Conservation (phyloP, 1,140 invertebrate species). For the Drosophila melanica region DNA sequence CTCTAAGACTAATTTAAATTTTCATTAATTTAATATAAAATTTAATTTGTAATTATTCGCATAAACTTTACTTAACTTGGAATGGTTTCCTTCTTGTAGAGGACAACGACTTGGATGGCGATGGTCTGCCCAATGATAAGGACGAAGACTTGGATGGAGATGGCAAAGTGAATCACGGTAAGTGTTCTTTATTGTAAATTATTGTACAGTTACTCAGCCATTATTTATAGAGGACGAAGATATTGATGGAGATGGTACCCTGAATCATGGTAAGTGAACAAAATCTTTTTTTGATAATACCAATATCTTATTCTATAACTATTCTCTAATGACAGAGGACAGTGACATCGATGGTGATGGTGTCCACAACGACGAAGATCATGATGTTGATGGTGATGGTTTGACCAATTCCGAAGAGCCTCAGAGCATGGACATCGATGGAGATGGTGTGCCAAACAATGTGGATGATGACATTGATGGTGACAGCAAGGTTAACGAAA, state of each 20-base stretch:
- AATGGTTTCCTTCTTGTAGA: slow-evolving; percentile 21
- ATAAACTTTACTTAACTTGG: background rate
- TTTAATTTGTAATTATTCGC: background rate
- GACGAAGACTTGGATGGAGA: slow-evolving; percentile 66
- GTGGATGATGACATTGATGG: slow-evolving; percentile 53
- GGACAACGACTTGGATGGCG: slow-evolving; percentile 63
- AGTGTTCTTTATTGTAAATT: slow-evolving; percentile 85
- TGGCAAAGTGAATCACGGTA: slow-evolving; percentile 76
- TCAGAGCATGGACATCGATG: slow-evolving; percentile 76
- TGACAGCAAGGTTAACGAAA: slow-evolving; percentile 50
- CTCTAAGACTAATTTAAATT: slow-evolving; percentile 4
- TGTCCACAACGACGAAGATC: slow-evolving; percentile 63
- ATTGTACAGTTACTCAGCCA: slow-evolving; percentile 73
- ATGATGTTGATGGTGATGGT: slow-evolving; percentile 65
- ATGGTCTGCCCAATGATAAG: slow-evolving; percentile 76
- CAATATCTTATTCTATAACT: too few relatives aligned
- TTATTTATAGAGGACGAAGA: slow-evolving; percentile 49
- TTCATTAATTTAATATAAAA: slow-evolving; percentile 1
- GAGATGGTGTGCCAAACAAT: slow-evolving; percentile 78
- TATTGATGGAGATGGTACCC: slow-evolving; percentile 61
- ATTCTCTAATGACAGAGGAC: slow-evolving; percentile 41
- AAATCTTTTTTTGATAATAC: background rate
- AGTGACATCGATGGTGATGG: slow-evolving; percentile 73
- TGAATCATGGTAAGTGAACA: slow-evolving; percentile 52
- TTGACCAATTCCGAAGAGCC: slow-evolving; percentile 74